These are phyloP conservation scores for Himalopsyche japonica DNA, from an alignment of 2,888 invertebrate genomes.

Conservation along the genomic window DNA sequence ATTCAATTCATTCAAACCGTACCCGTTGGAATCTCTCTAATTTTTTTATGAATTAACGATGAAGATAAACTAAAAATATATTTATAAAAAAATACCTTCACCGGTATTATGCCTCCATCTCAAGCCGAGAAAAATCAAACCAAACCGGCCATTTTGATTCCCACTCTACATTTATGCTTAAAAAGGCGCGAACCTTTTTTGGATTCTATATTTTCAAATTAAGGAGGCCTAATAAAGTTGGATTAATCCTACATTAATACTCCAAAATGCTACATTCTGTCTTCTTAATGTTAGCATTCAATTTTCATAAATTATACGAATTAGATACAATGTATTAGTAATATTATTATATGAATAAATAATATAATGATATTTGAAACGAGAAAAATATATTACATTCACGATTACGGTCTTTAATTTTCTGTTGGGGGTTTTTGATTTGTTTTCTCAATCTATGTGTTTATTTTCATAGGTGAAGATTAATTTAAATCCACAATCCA, in stretches of 20 bases:
- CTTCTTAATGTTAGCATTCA: neutral
- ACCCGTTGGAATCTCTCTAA: neutral
- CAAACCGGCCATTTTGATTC: conserved; percentile 21
- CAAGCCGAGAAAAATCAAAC: conserved; percentile 18
- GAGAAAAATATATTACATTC: too few relatives aligned
- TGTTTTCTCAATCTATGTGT: too few relatives aligned
- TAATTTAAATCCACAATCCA: too few relatives aligned
- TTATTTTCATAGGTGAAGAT: too few relatives aligned
- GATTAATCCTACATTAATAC: conserved; percentile 10
- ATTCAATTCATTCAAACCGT: too few relatives aligned
- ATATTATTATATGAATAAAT: too few relatives aligned
- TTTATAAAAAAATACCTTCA: neutral
- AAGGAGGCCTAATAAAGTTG: conserved; percentile 15
- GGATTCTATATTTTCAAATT: conserved; percentile 6
- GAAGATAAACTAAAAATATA: conserved; percentile 11
- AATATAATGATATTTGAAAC: too few relatives aligned
- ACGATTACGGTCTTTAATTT: too few relatives aligned
- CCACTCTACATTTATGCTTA: conserved; percentile 1
- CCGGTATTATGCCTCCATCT: neutral
- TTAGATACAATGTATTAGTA: neutral
- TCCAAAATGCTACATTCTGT: neutral
- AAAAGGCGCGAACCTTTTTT: conserved; percentile 10
- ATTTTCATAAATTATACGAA: neutral
- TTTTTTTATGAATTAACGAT: conserved; percentile 9
- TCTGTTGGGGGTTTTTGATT: too few relatives aligned